phyloP scores from a whole-genome alignment of 2,888 invertebrate genomes.

The Drosophila parthenogenetica region DNA sequence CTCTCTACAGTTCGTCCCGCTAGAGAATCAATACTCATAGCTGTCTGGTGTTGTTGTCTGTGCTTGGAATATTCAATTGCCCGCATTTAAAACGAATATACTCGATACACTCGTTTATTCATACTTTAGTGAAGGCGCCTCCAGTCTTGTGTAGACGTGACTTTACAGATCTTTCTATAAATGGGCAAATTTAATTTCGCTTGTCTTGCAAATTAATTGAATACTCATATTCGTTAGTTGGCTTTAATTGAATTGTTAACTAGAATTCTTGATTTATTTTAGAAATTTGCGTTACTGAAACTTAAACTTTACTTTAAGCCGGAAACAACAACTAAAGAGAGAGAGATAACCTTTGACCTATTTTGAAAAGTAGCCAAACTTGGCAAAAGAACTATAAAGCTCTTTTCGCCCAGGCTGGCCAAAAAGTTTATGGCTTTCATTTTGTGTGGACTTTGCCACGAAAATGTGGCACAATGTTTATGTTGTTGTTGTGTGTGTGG shows the following conservation, averaged over 20 bases:
- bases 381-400: constrained; percentile 18
- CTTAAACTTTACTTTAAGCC: not conserved
- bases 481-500: constrained; percentile 34
- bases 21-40: constrained; percentile 47
- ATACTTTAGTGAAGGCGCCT: constrained; percentile 11
- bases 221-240: not conserved
- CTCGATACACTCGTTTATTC: not conserved
- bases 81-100: constrained; percentile 10
- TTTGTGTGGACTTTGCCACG: constrained; percentile 41
- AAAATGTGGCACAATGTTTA: constrained; percentile 70
- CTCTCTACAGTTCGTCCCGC: constrained; percentile 6
- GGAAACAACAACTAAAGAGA: not conserved
- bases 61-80: constrained; percentile 71
- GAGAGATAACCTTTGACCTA: constrained; percentile 57
- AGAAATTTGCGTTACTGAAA: constrained; percentile 6
- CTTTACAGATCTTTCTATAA: constrained; percentile 15
- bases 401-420: constrained; percentile 10
- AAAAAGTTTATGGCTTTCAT: constrained; percentile 72
- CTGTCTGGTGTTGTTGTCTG: constrained; percentile 34
- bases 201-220: constrained; percentile 18
- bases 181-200: constrained; percentile 36
- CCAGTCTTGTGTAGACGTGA: constrained; percentile 23
- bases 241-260: constrained; percentile 68
- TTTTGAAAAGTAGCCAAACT: constrained; percentile 41
- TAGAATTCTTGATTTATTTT: constrained; percentile 49